Percentiles rank a stretch among this genome's conserved stretches.
phyloP scores from a whole-genome alignment of 2,797 vertebrate species.

The Spondyliosoma cantharus region DNA sequence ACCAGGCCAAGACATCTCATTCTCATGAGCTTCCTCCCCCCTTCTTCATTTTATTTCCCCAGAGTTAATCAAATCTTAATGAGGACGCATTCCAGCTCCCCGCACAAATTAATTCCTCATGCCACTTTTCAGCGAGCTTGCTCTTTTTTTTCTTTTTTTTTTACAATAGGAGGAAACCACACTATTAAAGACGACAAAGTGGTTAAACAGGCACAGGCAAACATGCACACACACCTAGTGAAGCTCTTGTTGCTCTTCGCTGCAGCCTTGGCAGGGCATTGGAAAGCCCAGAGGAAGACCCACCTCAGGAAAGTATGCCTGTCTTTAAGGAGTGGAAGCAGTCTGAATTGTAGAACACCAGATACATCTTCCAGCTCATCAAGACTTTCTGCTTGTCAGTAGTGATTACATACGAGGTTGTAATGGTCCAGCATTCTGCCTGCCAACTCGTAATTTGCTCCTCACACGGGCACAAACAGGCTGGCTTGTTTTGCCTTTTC shows the following conservation, averaged over 20 bases:
- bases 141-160: constrained; percentile 23
- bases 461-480: constrained; percentile 18
- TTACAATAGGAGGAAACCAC: constrained; percentile 77
- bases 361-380: constrained; percentile 42
- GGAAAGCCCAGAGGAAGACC: constrained; percentile 78
- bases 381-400: constrained; percentile 47
- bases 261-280: constrained; percentile 54
- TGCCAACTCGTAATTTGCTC: constrained; percentile 10
- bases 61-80: constrained; percentile 61
- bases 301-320: constrained; percentile 78
- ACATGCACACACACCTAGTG: constrained; percentile 29
- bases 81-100: constrained; percentile 60
- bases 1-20: constrained; percentile 62
- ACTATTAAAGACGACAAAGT: constrained; percentile 42
- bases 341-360: constrained; percentile 45
- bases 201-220: constrained; percentile 44
- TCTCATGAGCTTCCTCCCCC: constrained; percentile 53
- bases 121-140: constrained; percentile 22
- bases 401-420: constrained; percentile 27
- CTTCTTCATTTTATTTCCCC: constrained; percentile 49
- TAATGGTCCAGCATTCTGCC: constrained; percentile 24
- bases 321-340: constrained; percentile 69
- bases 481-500: constrained; percentile 10
- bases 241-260: constrained; percentile 23
- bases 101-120: constrained; percentile 56